Percentiles rank a stretch among this genome's conserved stretches.
Evolutionary conservation across 2,113 vertebrate genomes (phyloP).

Genomic region (Helogale parvula): DNA sequence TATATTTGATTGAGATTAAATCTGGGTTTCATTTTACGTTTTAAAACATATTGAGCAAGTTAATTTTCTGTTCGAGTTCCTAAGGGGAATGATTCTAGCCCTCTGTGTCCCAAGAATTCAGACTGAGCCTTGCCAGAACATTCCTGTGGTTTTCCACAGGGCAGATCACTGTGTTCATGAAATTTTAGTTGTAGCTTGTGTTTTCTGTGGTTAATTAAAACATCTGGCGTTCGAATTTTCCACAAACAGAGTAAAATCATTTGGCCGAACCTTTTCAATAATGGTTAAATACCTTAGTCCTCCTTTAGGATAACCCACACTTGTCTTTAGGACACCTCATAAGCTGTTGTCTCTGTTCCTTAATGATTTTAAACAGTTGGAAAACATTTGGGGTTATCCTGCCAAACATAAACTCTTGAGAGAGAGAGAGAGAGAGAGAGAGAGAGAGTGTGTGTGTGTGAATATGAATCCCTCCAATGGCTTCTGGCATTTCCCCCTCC

Average conservation of each 20-base stretch:
- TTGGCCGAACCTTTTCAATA: conserved; percentile 12
- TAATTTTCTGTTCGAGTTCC: conserved; percentile 68
- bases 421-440: neutral
- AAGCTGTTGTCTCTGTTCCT: neutral
- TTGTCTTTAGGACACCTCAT: neutral
- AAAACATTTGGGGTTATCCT: neutral
- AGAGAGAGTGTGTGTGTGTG: neutral
- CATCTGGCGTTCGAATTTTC: conserved; percentile 71
- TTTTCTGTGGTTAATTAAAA: conserved; percentile 79
- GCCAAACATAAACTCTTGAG: neutral
- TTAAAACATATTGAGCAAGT: conserved; percentile 66
- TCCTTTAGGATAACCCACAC: neutral
- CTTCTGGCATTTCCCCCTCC: neutral
- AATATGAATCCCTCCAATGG: neutral
- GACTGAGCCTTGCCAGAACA: conserved; percentile 55
- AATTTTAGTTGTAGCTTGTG: conserved; percentile 61
- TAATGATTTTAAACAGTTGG: conserved; percentile 26
- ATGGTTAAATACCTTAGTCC: neutral
- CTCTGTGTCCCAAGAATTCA: conserved; percentile 73
- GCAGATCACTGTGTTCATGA: conserved; percentile 64
- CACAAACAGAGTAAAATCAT: neutral
- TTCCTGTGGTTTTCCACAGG: conserved; percentile 74
- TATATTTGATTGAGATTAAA: conserved; percentile 69
- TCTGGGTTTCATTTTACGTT: conserved; percentile 72
- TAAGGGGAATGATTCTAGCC: conserved; percentile 51